Conservation (phyloP, 2,797 vertebrate species). For the Prionace glauca region DNA sequence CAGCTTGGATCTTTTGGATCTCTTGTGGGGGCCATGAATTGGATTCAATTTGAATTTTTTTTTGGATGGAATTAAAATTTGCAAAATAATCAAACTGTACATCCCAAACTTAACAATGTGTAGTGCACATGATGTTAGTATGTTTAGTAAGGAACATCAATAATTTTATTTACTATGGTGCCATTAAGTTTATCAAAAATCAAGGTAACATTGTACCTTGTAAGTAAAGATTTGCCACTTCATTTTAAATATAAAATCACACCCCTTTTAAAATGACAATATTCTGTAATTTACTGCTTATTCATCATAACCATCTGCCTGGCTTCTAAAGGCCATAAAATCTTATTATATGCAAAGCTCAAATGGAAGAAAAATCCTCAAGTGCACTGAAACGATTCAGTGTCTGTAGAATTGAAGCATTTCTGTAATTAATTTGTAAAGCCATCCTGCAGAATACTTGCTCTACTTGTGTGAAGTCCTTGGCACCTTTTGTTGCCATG, state of each 20-base stretch:
- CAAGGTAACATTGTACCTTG: not conserved
- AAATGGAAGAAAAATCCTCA: not conserved
- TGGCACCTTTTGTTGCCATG: not conserved
- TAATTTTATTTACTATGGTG: not conserved
- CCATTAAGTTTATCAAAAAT: not conserved
- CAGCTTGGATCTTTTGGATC: no score
- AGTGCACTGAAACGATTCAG: not conserved
- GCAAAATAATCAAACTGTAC: no score
- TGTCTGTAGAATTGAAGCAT: not conserved
- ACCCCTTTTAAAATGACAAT: not conserved
- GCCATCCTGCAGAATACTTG: not conserved
- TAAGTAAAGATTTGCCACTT: not conserved
- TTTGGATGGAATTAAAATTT: no score
- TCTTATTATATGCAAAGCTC: not conserved
- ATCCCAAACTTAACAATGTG: not conserved
- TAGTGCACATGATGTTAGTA: not conserved
- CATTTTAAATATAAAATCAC: not conserved
- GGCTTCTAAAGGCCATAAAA: not conserved
- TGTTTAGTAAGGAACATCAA: not conserved
- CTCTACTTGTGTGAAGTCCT: not conserved
- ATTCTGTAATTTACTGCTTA: not conserved
- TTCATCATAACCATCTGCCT: not conserved
- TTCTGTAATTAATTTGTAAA: constrained; percentile 7
- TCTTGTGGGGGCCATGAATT: no score
- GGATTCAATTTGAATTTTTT: no score